phyloP scores from a whole-genome alignment of 2,888 invertebrate species.

The Catocala nupta region DNA sequence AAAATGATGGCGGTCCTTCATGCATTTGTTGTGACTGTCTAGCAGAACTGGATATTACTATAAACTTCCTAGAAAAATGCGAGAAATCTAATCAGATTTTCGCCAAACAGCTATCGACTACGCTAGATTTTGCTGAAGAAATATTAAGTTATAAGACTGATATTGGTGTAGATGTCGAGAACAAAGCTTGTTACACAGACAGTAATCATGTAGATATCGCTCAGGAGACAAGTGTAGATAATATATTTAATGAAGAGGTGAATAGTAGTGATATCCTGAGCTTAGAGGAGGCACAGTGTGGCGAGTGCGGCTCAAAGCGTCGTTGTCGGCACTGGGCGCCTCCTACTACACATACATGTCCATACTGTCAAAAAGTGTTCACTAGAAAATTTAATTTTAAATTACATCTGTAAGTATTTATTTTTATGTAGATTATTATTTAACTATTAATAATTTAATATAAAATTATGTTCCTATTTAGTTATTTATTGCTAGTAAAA shows the following conservation, averaged over 20 bases:
- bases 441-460: too few species aligned
- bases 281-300: conserved; percentile 42
- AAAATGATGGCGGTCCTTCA: conserved; percentile 61
- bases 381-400: conserved; percentile 69
- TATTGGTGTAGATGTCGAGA: conserved; percentile 2
- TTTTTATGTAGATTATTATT: not conserved
- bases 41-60: conserved; percentile 63
- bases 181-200: conserved; percentile 8
- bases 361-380: conserved; percentile 65
- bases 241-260: conserved; percentile 11
- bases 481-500: too few species aligned
- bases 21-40: conserved; percentile 67
- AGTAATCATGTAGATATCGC: conserved; percentile 15
- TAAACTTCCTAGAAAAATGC: conserved; percentile 66
- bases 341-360: conserved; percentile 55
- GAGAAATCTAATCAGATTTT: conserved; percentile 60
- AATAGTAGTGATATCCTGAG: conserved; percentile 14
- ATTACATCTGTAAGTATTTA: conserved; percentile 65
- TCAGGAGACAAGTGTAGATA: conserved; percentile 25
- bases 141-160: not conserved
- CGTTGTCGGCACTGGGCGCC: conserved; percentile 63
- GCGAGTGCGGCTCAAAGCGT: conserved; percentile 58
- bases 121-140: conserved; percentile 14
- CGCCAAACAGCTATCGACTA: conserved; percentile 22
- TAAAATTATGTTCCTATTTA: too few species aligned